Evolutionary conservation across 2,113 vertebrate species (phyloP), one percentile per base, ranked within the genome.

Genomic region (Lagopus muta): DNA sequence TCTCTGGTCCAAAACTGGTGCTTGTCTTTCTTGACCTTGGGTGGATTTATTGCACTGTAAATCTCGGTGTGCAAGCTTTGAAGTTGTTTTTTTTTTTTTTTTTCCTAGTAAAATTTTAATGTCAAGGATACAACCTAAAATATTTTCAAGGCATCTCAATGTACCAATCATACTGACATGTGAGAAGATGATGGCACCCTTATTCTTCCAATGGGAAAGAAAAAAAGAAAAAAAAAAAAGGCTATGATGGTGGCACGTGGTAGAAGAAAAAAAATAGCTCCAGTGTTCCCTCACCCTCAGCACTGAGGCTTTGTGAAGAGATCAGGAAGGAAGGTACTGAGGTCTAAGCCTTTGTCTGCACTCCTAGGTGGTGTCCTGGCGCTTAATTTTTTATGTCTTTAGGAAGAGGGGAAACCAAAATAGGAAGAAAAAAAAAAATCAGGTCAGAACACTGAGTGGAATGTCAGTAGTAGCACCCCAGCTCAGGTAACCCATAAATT

Each of bases 21-120:
- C 76, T 75, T 97, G 92, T 94, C 94, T 93, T 91, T 73, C 78
- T 79, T 93, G 96, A 97, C 96, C 97, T 97, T 95, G 96, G 83
- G 78, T 86, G 91, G 78, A 94, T 94, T 90, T 92, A 95, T 91
- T 88, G 60, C 13, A 64, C 71, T 91, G 92, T 95, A 97, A 97
- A 97, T 96, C 89, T 95, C 72, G 76, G 17, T 45, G 89, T 78
- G 86, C 16, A 62, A 86, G 67, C 36, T 86, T 92, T 91, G 86
- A 19, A 57, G 22, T 28, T 40, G 22, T 28, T 40, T 62, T 95
- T 89, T 83, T 38, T 62, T 62, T 90, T 83, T 38, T 62, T 62
- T 95, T 91, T 83, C 45, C 71, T 89, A 76, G 10, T 92, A 86
- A 89, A 90, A 97, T 92, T 86, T 91, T 92, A 82, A 95, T 82